Evolutionary conservation across 92 coral and sea anemone species (phyloP), one percentile per base, ranked within the genome.

Genomic region (Epizoanthus ramosus): DNA sequence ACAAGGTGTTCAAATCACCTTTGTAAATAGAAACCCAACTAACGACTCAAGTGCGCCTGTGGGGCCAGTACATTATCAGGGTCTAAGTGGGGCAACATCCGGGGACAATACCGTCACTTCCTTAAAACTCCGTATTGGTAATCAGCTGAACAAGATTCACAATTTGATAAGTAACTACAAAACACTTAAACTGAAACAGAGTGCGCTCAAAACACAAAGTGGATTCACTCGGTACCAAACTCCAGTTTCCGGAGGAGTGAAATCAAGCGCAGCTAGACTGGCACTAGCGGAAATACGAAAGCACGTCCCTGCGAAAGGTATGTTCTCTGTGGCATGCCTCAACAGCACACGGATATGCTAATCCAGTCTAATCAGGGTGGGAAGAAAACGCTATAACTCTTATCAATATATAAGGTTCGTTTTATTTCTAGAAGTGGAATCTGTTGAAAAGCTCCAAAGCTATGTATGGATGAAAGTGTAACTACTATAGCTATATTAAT

Each of bases 61-160:
- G 57, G 59, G 15, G 18, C 45, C 54, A 12, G 54, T 8, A 18
- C 58, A 37, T 24, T 2, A 16, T 10, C 57, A 45, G 47, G 19
- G 53, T 12, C 41, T 68, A 41, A 1, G 41, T 68, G 14, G 54
- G 19, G 56, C 39, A 37, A 9, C 58, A 2, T 21, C 75, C 13
- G 45, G 63, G 28, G 68, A 39, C 57, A 61, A 5, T 19, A 39
- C 16, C 10, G 43, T 59, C 39, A 63, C 43, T 56, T 61, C 82
- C 43, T 59, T 77, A 56, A 77, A 77, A 61, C 24, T 77, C 39
- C 24, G 43, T 28, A 77, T 77, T 23, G 82, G 82, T 13, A 16
- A 61, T 39, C 82, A 77, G 56, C 39, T 77, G 59, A 60, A 77
- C 60, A 18, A n/a, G 66, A 77, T 77, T 68, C 82, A 77, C 39